phyloP scores from a whole-genome alignment of 2,888 invertebrate species.

The Mactromeris polynyma region DNA sequence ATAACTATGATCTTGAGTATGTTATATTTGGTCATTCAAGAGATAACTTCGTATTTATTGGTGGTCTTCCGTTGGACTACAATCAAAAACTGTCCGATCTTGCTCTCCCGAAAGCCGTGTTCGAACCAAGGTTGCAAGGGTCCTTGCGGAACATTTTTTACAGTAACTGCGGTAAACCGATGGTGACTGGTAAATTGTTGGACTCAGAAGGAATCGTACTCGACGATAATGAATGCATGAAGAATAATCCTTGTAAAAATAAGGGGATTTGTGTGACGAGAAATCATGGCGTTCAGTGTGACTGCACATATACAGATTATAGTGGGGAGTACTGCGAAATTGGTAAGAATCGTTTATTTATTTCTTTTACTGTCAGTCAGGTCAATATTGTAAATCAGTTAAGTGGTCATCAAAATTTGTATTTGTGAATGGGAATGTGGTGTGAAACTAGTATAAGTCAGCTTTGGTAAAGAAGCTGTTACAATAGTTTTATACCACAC shows the following conservation, averaged over 20 bases:
- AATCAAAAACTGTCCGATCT: constrained; percentile 92
- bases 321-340: constrained; percentile 97
- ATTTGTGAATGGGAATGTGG: too few relatives aligned
- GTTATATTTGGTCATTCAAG: constrained; percentile 91
- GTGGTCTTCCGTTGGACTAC: constrained; percentile 98
- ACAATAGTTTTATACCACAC: too few relatives aligned
- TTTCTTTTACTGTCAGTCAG: background rate
- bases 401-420: too few relatives aligned
- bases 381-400: too few relatives aligned
- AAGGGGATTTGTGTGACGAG: constrained; percentile 98
- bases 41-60: constrained; percentile 97
- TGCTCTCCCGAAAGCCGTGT: constrained; percentile 96
- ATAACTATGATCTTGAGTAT: constrained; percentile 93
- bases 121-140: constrained; percentile 96
- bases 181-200: constrained; percentile 94
- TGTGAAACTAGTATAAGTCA: too few relatives aligned
- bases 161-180: constrained; percentile 90
- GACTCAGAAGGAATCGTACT: constrained; percentile 89
- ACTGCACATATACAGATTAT: constrained; percentile 96
- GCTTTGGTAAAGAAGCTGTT: too few relatives aligned
- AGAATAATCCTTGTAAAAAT: constrained; percentile 94
- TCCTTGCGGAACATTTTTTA: constrained; percentile 95
- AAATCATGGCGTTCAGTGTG: constrained; percentile 97
- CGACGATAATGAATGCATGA: constrained; percentile 77
- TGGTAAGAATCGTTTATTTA: constrained; percentile 89